Evolutionary conservation across 2,113 vertebrate species (phyloP).

Genomic region (Hyperopisus bebe): DNA sequence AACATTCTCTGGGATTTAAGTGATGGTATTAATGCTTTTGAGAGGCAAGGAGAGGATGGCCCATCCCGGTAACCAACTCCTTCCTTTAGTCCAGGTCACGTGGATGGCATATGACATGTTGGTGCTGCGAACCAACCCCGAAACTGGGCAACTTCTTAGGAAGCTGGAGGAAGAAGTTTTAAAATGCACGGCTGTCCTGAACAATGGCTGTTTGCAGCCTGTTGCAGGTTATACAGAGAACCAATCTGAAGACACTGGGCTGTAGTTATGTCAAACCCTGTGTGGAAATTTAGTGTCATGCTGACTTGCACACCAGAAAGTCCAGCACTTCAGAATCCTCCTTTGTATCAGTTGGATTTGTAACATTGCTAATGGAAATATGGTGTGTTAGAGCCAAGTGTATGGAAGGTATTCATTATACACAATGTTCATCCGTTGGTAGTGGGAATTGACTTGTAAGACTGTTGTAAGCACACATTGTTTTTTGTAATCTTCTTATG

Average conservation of each 20-base stretch:
- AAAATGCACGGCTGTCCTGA: slow-evolving; percentile 63
- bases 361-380: background rate
- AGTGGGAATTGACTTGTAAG: background rate
- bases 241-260: background rate
- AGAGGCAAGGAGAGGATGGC: background rate
- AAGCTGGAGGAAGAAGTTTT: slow-evolving; percentile 57
- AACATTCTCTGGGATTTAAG: background rate
- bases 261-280: background rate
- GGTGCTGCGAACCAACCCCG: slow-evolving; percentile 62
- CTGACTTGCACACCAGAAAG: background rate
- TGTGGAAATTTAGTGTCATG: background rate
- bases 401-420: background rate
- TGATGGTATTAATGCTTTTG: background rate
- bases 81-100: slow-evolving; percentile 62
- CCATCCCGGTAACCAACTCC: background rate
- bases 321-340: background rate
- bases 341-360: background rate
- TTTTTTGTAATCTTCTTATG: background rate
- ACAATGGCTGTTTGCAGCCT: background rate
- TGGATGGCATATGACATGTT: slow-evolving; percentile 76
- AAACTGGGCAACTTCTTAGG: slow-evolving; percentile 50
- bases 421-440: background rate
- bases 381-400: background rate
- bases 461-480: background rate
- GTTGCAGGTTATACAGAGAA: background rate